Evolutionary conservation across 2,888 invertebrate genomes (phyloP), one percentile per base, ranked within the genome.

Genomic region (Steromphala cineraria): DNA sequence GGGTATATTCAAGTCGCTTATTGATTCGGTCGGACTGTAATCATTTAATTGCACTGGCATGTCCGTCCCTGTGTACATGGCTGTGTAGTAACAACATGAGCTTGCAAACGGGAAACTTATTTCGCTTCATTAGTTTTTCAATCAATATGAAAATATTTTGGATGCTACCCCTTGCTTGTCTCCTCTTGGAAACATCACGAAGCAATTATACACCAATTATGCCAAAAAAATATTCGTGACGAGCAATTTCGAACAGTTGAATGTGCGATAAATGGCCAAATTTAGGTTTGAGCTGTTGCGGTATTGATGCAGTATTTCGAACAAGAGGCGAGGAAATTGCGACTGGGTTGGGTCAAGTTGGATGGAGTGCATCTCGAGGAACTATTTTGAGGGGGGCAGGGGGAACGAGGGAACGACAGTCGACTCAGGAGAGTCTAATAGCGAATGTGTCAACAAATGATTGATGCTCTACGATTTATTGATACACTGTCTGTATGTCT

Each of bases 101-200:
- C 62, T 21, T 28, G 62, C 62, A 62, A 62, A 62, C 62, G 62
- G 62, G 62, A 62, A 62, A 62, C 62, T 62, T 62, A 62, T 62
- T 62, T 62, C 62, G 21, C 62, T 62, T 62, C 62, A 62, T 62
- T 62, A 62, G 62, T 62, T 62, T 62, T 15, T 62, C 62, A 62
- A 62, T 62, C 62, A 62, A 62, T 62, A 62, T n/a, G 62, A 62
- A 62, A 62, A 62, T 62, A 62, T 62, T 62, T 62, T 62, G 62
- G 62, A 62, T 24, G 62, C 62, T 28, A 28, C 62, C 62, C 62
- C 24, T 62, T 24, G 62, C 62, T 28, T 62, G 62, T 62, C 62
- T 62, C 62, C 62, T 62, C 24, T 28, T 62, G 24, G 24, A 13
- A 62, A 28, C 62, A 24, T 62, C 62, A 62, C 62, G 62, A 62